phyloP scores from a whole-genome alignment of 2,113 vertebrate species.

The Larimichthys crocea region DNA sequence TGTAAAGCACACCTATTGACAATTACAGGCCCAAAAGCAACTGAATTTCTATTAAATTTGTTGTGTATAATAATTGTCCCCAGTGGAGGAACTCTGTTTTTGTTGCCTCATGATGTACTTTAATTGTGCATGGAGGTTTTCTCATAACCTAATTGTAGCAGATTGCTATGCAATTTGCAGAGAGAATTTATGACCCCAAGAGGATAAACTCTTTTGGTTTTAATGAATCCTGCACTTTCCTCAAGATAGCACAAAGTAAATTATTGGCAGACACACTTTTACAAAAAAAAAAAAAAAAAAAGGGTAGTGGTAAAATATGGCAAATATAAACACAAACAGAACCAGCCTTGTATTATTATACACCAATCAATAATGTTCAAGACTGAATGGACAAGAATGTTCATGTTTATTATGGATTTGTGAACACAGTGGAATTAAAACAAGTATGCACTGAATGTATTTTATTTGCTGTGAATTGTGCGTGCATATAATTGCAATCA shows the following conservation, averaged over 20 bases:
- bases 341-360: background rate
- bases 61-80: background rate
- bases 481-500: background rate
- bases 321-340: background rate
- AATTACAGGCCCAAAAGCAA: background rate
- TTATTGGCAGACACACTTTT: background rate
- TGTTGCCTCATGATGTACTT: background rate
- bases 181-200: background rate
- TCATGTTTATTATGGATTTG: background rate
- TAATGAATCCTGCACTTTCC: background rate
- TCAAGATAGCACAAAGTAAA: background rate
- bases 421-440: background rate
- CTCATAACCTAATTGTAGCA: constrained; percentile 14
- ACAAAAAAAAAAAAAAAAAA: background rate
- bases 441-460: background rate
- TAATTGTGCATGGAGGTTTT: constrained; percentile 10
- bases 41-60: background rate
- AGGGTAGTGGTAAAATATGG: background rate
- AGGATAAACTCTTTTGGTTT: constrained; percentile 5
- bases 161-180: background rate
- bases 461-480: background rate
- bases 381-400: background rate
- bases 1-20: background rate
- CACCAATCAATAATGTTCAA: background rate
- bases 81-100: background rate